Conservation (phyloP, 2,113 vertebrate species). For the Telmatochromis sp. region DNA sequence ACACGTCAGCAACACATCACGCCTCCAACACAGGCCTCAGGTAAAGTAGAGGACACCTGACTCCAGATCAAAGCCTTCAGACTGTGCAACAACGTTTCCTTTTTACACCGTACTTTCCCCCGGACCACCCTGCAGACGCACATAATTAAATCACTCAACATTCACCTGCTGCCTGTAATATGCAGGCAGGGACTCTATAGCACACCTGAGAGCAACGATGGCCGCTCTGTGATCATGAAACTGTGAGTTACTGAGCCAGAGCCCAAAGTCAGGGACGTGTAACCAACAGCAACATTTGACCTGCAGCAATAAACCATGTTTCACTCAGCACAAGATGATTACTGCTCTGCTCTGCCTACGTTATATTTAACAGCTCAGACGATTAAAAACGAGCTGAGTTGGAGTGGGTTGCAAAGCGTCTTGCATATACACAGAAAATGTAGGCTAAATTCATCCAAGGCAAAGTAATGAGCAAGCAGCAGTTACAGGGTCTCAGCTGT, state of each 20-base stretch:
- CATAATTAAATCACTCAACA: neutral
- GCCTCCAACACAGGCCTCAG: neutral
- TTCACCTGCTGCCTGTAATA: neutral
- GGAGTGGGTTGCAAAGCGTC: neutral
- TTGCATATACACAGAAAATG: neutral
- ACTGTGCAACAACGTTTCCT: neutral
- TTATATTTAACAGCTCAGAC: neutral
- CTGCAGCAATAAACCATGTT: neutral
- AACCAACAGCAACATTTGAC: neutral
- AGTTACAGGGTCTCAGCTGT: neutral
- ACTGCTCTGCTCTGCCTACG: fast-evolving
- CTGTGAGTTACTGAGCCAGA: neutral
- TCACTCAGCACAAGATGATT: neutral
- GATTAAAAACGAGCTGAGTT: neutral
- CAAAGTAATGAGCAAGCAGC: neutral
- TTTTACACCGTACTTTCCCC: neutral
- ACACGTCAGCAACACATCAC: neutral
- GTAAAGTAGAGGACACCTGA: neutral
- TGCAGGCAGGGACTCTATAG: neutral
- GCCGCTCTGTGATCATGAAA: neutral
- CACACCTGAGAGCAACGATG: neutral
- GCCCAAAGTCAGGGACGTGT: fast-evolving
- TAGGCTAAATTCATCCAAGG: neutral
- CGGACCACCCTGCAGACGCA: neutral
- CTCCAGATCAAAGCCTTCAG: neutral